phyloP scores from a whole-genome alignment of 2,888 invertebrate species.

The Drosophila prolongata region DNA sequence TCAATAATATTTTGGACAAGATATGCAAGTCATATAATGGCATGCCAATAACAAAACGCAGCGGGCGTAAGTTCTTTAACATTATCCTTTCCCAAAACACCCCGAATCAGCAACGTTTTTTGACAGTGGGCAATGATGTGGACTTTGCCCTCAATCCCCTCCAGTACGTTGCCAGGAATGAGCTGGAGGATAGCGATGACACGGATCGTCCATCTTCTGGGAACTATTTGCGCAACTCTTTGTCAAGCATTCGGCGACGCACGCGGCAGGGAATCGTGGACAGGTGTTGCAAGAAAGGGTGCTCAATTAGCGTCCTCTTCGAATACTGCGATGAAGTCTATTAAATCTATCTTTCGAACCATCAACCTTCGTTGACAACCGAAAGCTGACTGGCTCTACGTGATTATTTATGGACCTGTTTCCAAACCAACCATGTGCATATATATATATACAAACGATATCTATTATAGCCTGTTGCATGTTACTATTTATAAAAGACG shows the following conservation, averaged over 20 bases:
- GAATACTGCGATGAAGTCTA: constrained; percentile 26
- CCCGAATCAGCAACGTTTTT: neutral
- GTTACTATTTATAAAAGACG: constrained; percentile 24
- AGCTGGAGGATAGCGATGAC: constrained; percentile 44
- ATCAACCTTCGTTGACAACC: neutral
- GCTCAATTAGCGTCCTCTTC: constrained; percentile 27
- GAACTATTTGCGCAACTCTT: constrained; percentile 44
- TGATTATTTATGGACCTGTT: too few species aligned
- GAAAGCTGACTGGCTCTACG: constrained; percentile 1
- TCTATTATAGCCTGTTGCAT: constrained; percentile 35
- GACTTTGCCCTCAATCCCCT: constrained; percentile 58
- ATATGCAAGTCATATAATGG: constrained; percentile 51
- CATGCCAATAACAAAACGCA: constrained; percentile 48
- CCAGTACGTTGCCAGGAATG: constrained; percentile 50
- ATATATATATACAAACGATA: constrained; percentile 1
- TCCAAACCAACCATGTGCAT: constrained; percentile 11
- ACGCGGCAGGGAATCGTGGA: constrained; percentile 60
- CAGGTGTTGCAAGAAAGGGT: constrained; percentile 53
- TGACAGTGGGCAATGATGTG: constrained; percentile 23
- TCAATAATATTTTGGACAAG: constrained; percentile 44
- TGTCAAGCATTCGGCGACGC: constrained; percentile 57
- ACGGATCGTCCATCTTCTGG: constrained; percentile 39
- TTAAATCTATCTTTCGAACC: too few species aligned
- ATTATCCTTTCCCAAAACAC: neutral
- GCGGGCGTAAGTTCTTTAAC: constrained; percentile 51